Evolutionary conservation across 23 tunicate species (phyloP).

Genomic region (Trididemnum clinides): DNA sequence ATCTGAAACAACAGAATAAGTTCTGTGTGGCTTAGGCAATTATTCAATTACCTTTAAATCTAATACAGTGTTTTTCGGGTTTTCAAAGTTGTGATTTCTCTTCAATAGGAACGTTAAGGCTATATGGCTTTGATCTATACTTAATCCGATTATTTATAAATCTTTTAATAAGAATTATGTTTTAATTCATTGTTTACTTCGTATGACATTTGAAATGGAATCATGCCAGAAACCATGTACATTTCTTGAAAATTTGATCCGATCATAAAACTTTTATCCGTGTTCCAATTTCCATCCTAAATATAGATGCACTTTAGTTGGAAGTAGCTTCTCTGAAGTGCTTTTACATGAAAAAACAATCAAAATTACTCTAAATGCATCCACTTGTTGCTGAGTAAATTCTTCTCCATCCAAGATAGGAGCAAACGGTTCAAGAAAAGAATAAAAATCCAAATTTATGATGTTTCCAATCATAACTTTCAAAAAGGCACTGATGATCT

Average conservation of each 20-base stretch:
- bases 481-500: conserved; percentile 50
- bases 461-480: conserved; percentile 72
- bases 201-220: conserved; percentile 58
- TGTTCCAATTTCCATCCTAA: conserved; percentile 63
- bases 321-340: too few species aligned
- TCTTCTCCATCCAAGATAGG: conserved; percentile 86
- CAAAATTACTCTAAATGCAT: conserved; percentile 59
- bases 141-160: too few species aligned
- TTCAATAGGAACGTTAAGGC: too few species aligned
- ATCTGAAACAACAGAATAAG: neutral
- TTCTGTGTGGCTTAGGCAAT: too few species aligned
- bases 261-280: conserved; percentile 60
- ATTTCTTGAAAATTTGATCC: conserved; percentile 64
- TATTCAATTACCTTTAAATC: neutral
- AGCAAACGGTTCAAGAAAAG: conserved; percentile 76
- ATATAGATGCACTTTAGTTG: too few species aligned
- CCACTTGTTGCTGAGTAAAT: conserved; percentile 65
- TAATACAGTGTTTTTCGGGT: neutral
- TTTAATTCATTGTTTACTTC: conserved; percentile 42
- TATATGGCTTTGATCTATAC: too few species aligned
- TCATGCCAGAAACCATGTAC: conserved; percentile 66
- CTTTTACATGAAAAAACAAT: too few species aligned
- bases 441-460: conserved; percentile 48
- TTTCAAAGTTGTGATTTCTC: too few species aligned
- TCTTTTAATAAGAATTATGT: too few species aligned